Evolutionary conservation across 2,888 invertebrate genomes (phyloP), one percentile per base, ranked within the genome.

Genomic region (Ectemnius lituratus): DNA sequence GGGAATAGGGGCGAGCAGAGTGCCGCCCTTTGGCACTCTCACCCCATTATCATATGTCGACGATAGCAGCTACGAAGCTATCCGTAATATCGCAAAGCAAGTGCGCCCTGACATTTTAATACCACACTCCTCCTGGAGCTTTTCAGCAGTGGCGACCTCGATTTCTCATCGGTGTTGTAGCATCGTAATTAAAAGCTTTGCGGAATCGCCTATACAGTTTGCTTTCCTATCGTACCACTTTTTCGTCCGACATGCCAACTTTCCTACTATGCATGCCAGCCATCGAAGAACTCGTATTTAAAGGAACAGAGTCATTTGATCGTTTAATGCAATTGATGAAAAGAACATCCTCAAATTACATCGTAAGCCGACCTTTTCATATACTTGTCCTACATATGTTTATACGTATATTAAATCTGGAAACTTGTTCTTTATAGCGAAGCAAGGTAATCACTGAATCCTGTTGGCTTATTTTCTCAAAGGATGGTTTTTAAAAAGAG

Each of bases 121-220:
- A 80, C 76, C 62, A 45, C 56, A 37, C n/a, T 46, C 46, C 14
- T 61, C 56, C 92, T 92, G 13, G 92, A 92, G 2, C 92, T 92
- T 80, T 89, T 92, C 70, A 45, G 71, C 69, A 71, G 58, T 91
- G 56, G 45, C 77, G 77, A 81, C 74, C 76, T 78, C 81, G 77
- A 84, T 80, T 82, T 71, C 79, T 82, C 77, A 79, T 75, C 77
- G 74, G 64, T 69, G 72, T 79, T 70, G 66, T 37, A 11, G 37
- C 37, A 76, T 57, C 63, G 69, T 81, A 81, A 81, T 82, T 79
- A 82, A 82, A 82, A 79, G 79, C 75, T 70, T 74, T 37, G 65
- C 58, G 71, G 74, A 59, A 20, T 46, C 57, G 57, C 16, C n/a
- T 46, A 28, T n/a, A 47, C 52, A 27, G 11, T 52, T 56, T 45